A percentile compares a stretch with the other conserved stretches of the same genome.
Conservation (phyloP, 2,888 invertebrate genomes). For the Glaucopsyche alexis region DNA sequence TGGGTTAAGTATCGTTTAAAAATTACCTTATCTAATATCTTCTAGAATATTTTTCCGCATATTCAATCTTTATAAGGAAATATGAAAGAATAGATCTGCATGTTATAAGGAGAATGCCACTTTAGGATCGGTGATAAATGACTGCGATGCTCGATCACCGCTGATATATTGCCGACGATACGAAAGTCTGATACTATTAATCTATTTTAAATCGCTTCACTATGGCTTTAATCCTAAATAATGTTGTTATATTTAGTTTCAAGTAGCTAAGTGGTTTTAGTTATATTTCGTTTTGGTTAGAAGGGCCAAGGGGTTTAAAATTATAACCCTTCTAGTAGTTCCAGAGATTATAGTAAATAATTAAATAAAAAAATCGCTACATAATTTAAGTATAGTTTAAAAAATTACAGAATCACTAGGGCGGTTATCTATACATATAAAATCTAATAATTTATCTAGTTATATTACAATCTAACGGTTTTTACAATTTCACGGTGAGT, state of each 20-base stretch:
- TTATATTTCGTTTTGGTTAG: too few species aligned
- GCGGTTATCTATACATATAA: too few species aligned
- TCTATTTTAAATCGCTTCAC: constrained; percentile 12
- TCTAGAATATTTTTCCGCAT: neutral
- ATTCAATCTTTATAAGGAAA: neutral
- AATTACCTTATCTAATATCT: neutral
- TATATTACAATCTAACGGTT: too few species aligned
- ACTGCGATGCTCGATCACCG: constrained; percentile 1
- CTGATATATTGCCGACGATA: constrained; percentile 19
- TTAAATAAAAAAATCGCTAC: too few species aligned
- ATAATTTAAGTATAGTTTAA: too few species aligned
- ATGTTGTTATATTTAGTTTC: neutral
- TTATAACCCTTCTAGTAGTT: too few species aligned
- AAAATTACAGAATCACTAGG: too few species aligned
- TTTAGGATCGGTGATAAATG: constrained; percentile 18
- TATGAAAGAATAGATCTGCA: neutral
- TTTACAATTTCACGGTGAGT: too few species aligned
- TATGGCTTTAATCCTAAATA: constrained; percentile 9
- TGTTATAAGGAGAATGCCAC: constrained; percentile 20
- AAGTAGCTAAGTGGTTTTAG: neutral
- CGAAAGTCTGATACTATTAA: constrained; percentile 19
- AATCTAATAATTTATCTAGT: too few species aligned
- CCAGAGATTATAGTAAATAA: too few species aligned
- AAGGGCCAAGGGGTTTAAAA: too few species aligned
- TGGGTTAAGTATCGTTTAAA: too few species aligned